Base-by-base conservation (phyloP, 1,140 invertebrate genomes). In the Papilio dardanus region DNA sequence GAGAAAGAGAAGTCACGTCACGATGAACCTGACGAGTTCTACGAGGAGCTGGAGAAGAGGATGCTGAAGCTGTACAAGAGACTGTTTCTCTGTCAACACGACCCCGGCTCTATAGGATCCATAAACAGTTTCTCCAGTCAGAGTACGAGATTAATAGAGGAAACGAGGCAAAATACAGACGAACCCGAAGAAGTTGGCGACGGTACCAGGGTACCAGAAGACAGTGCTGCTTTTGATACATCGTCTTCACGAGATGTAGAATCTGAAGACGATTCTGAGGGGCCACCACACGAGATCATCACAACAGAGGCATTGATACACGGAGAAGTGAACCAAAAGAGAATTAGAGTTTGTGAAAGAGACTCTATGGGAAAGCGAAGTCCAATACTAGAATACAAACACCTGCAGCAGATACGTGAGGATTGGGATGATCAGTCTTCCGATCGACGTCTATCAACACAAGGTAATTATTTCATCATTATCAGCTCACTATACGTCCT, bases 1-100 rank as follows among this genome's bases (percentile, higher is more conserved):
- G 87, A 88, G 73, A 81, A 67, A 46, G 71, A 75, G 37, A 79
- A 74, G 19, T 78, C 80, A 46, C 71, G 31, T 10, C 78, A 84
- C 30, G 84, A 87, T 54, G 83, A 88, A 21, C 19, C 82, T 1
- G 78, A 83, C 28, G 82, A 84, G 42, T 82, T 78, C 46, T 88
- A 88, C 62, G 8, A 77, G 16, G 40, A 79, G 50, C 66, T 87
- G 37, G 75, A 75, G 10, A 79, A 67, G 42, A 82, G 80, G 71
- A 83, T 87, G 33, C 74, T 69, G 68, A 79, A 40, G 42, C 28
- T 81, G 28, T 87, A 87, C 33, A 74, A 50, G 65, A 78, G 71
- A 33, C 40, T 81, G 24, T 83, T 83, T 42, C n/a, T 74, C 2
- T 14, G 37, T 24, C 5, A 37, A 21, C 31, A 69, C 14, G 35